Evolutionary conservation across 1,140 invertebrate species (phyloP), one percentile per base, ranked within the genome.

Genomic region (Temnothorax curvispinosus): DNA sequence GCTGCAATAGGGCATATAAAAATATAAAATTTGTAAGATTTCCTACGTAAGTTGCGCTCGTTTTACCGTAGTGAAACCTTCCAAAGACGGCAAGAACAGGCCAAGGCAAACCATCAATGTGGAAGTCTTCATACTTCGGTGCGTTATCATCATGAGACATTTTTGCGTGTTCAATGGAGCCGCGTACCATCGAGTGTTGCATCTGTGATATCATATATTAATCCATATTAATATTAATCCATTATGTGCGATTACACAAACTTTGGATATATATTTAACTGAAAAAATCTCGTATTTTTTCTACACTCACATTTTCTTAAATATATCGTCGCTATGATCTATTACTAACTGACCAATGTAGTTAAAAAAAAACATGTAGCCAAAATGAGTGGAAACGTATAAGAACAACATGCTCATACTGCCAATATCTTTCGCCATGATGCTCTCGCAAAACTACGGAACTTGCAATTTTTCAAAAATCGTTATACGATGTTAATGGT

Each of bases 271-370:
- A 2, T 64, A 9, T 67, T 65, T 65, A 52, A 32, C 11, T 74
- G 27, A 27, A 6, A 6, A 54, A 54, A 76, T 58, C 2, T 58
- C 5, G 0, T 35, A 6, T 21, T 11, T 50, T 54, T 9, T 58
- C 11, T 77, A 69, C 54, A 62, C 85, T 89, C 74, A 71, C 86
- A 47, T 88, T 76, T 52, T 86, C 27, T 38, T 47, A 47, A 62
- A 75, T 56, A 92, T 38, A 60, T 81, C n/a, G 21, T 76, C 5
- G 62, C 88, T 92, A 13, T 85, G 9, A 72, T 91, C 86, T 60
- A 80, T 86, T 8, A 92, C 5, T 65, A 27, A 52, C 32, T 92
- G 91, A 3, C 88, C 84, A 2, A 67, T 41, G 32, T 44, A 88
- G 21, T 82, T 81, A 74, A 27, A 21, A 52, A 85, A 41, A 21